A percentile compares a stretch with the other conserved stretches of the same genome.
Conservation (phyloP, 53 echinoderm and acorn worm species). For the Pentamera pediparva region DNA sequence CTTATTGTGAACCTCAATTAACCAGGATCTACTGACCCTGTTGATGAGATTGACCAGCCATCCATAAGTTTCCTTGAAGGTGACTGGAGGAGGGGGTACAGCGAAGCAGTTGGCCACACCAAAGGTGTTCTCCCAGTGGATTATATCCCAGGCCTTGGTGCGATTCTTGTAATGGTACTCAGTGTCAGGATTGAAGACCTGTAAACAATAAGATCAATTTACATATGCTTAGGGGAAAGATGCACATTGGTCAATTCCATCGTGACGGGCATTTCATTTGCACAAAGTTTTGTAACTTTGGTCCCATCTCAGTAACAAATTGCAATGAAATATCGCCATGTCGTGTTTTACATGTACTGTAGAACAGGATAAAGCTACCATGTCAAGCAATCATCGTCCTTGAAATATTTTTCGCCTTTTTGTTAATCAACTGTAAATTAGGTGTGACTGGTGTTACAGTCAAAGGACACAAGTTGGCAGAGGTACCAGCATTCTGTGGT, state of each 20-base stretch:
- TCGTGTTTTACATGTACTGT: no score
- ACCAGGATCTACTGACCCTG: constrained; percentile 50
- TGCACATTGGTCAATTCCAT: neutral
- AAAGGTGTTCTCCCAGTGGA: constrained; percentile 83
- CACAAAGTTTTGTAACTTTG: neutral
- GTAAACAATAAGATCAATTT: neutral
- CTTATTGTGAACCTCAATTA: neutral
- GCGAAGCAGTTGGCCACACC: constrained; percentile 74
- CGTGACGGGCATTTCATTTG: neutral
- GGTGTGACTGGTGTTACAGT: no score
- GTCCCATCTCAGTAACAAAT: no score
- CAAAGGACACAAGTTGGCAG: no score
- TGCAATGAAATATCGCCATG: no score
- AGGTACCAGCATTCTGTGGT: no score
- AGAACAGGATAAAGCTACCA: no score
- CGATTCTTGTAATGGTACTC: constrained; percentile 99
- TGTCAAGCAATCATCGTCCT: no score
- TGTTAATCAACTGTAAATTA: no score
- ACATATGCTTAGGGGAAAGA: neutral
- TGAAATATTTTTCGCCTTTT: no score
- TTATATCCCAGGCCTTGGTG: constrained; percentile 75
- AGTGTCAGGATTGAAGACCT: constrained; percentile 82
- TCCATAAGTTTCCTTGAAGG: constrained; percentile 95
- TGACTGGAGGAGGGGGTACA: constrained; percentile 76
- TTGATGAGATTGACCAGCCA: constrained; percentile 98